phyloP scores from a whole-genome alignment of 2,888 invertebrate species.

The Drosophila birchii region DNA sequence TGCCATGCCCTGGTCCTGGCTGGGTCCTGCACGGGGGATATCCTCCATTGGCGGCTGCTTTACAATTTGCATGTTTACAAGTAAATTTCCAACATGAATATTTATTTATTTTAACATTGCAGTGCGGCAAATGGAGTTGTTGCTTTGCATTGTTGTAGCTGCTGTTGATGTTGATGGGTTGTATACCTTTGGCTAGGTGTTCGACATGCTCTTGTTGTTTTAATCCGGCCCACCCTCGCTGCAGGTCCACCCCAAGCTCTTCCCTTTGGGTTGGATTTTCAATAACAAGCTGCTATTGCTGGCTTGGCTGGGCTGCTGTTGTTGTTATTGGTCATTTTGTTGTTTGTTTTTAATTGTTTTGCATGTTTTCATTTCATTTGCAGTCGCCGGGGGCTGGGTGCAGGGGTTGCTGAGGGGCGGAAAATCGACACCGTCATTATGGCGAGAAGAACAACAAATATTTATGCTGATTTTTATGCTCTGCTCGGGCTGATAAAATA shows the following conservation, averaged over 20 bases:
- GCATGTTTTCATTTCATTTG: slow-evolving; percentile 70
- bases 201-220: slow-evolving; percentile 50
- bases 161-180: slow-evolving; percentile 42
- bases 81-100: slow-evolving; percentile 43
- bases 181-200: slow-evolving; percentile 45
- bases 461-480: slow-evolving; percentile 40
- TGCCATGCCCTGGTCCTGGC: neutral
- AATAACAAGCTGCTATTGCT: slow-evolving; percentile 47
- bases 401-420: neutral
- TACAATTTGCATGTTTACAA: slow-evolving; percentile 53
- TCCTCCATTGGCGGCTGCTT: slow-evolving; percentile 36
- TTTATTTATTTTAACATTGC: slow-evolving; percentile 53
- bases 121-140: slow-evolving; percentile 37
- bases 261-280: slow-evolving; percentile 23
- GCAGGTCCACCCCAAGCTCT: neutral
- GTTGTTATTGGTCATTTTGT: slow-evolving; percentile 43
- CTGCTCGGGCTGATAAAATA: slow-evolving; percentile 20
- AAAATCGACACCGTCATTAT: slow-evolving; percentile 35
- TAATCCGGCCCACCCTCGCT: slow-evolving; percentile 26
- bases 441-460: slow-evolving; percentile 46
- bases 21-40: slow-evolving; percentile 11
- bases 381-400: slow-evolving; percentile 1
- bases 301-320: slow-evolving; percentile 11
- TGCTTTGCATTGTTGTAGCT: slow-evolving; percentile 23
- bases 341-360: slow-evolving; percentile 61